Evolutionary conservation across 2,113 vertebrate species (phyloP).

Genomic region (Pongo pygmaeus): DNA sequence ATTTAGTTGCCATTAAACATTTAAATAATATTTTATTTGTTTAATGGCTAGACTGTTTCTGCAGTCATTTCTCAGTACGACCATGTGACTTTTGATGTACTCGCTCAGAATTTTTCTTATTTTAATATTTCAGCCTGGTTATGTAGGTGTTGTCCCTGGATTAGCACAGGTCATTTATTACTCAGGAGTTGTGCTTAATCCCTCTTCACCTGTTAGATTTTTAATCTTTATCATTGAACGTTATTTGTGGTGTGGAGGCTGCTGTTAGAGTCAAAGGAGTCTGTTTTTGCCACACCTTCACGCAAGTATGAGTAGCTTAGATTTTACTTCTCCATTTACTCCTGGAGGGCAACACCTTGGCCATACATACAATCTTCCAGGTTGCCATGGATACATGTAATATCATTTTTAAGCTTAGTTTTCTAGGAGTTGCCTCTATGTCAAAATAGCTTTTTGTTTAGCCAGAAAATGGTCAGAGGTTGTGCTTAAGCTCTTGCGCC

Average conservation of each 20-base stretch:
- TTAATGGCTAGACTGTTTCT: neutral
- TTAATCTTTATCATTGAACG: neutral
- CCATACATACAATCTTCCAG: neutral
- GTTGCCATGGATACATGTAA: neutral
- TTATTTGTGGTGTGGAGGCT: neutral
- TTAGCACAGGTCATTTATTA: neutral
- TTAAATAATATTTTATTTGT: neutral
- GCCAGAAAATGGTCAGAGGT: neutral
- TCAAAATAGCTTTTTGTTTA: neutral
- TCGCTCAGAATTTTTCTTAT: neutral
- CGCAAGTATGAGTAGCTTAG: neutral
- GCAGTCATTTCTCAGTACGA: neutral
- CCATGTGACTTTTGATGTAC: neutral
- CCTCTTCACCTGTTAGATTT: neutral
- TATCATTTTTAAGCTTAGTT: neutral
- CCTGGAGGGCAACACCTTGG: neutral
- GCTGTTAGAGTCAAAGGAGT: neutral
- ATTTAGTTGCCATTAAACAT: no score
- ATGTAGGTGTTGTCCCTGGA: neutral
- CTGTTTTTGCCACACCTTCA: neutral
- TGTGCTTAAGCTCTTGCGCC: neutral
- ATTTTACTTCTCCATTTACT: neutral
- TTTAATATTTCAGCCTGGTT: neutral
- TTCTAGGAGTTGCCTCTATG: neutral
- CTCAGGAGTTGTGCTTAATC: neutral